Conservation (phyloP, 1,140 invertebrate genomes). For the Ridgeia piscesae region DNA sequence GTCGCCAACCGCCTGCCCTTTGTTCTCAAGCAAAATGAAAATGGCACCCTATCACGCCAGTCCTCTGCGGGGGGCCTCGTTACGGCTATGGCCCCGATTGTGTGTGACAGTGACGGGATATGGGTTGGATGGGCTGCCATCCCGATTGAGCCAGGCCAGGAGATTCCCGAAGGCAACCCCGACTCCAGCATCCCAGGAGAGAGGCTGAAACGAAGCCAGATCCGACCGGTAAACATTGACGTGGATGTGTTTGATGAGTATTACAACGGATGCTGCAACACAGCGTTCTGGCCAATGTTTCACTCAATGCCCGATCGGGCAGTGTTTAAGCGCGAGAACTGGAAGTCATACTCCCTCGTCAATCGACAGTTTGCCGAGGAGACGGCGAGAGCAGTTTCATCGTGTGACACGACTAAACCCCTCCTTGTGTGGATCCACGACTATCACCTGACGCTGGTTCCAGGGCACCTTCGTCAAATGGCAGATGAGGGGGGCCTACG, state of each 20-base stretch:
- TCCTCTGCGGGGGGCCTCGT: slow-evolving; percentile 76
- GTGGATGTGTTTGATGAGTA: slow-evolving; percentile 77
- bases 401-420: slow-evolving; percentile 46
- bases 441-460: slow-evolving; percentile 86
- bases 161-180: slow-evolving; percentile 74
- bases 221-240: slow-evolving; percentile 77
- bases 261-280: slow-evolving; percentile 90
- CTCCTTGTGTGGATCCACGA: slow-evolving; percentile 84
- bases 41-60: neutral
- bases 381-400: slow-evolving; percentile 72
- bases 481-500: slow-evolving; percentile 67
- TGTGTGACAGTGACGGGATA: slow-evolving; percentile 77
- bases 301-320: slow-evolving; percentile 85
- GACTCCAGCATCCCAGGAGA: slow-evolving; percentile 73
- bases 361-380: slow-evolving; percentile 81
- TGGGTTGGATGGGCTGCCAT: slow-evolving; percentile 91
- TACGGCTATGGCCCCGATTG: slow-evolving; percentile 85
- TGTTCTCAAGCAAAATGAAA: neutral
- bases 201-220: slow-evolving; percentile 75
- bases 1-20: neutral
- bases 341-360: slow-evolving; percentile 75
- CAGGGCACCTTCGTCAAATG: slow-evolving; percentile 75
- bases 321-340: slow-evolving; percentile 76
- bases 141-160: slow-evolving; percentile 66
- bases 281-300: slow-evolving; percentile 87